Conservation (phyloP, 2,113 vertebrate species). For the Indicator maculatus region DNA sequence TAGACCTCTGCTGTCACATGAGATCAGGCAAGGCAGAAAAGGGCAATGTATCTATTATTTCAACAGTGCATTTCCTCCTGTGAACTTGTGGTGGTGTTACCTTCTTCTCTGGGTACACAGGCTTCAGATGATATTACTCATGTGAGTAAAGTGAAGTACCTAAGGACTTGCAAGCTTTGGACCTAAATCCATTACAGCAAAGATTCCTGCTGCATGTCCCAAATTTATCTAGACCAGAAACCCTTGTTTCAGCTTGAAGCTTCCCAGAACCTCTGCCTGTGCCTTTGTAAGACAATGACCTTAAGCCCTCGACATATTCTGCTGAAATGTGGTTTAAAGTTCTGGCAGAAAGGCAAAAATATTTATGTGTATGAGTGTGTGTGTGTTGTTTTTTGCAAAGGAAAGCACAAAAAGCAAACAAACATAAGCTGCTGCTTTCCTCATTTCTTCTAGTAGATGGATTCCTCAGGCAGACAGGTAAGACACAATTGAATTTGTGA, state of each 20-base stretch:
- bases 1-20: neutral
- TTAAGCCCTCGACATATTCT: constrained; percentile 10
- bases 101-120: neutral
- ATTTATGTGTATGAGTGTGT: too few relatives aligned
- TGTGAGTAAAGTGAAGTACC: neutral
- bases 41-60: neutral
- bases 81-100: neutral
- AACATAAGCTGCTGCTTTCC: constrained; percentile 56
- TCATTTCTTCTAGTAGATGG: constrained; percentile 43
- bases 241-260: constrained; percentile 23
- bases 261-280: constrained; percentile 12
- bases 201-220: neutral
- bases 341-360: constrained; percentile 18
- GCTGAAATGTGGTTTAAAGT: constrained; percentile 60
- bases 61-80: neutral
- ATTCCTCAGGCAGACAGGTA: constrained; percentile 64
- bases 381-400: neutral
- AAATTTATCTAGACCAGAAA: constrained; percentile 28
- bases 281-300: constrained; percentile 40
- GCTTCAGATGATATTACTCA: neutral
- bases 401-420: constrained; percentile 3
- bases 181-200: neutral
- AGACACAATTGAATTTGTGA: constrained; percentile 66
- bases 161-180: neutral
- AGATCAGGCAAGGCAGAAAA: constrained; percentile 16